A percentile compares a stretch with the other conserved stretches of the same genome.
Conservation (phyloP, 2,113 vertebrate species). For the Dissostichus mawsoni region DNA sequence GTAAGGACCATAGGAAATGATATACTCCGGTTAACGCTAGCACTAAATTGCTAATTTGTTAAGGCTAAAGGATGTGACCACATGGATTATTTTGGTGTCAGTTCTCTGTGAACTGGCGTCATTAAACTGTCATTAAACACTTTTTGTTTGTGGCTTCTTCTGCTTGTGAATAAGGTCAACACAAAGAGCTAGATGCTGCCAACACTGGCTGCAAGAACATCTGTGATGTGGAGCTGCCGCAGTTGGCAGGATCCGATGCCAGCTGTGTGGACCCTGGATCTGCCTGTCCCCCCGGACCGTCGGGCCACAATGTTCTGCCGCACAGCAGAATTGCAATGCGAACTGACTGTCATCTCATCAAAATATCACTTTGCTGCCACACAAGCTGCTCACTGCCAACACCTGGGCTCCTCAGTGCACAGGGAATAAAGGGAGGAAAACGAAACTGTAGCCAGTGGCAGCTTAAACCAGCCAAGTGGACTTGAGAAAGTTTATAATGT, state of each 20-base stretch:
- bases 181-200: conserved; percentile 57
- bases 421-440: conserved; percentile 52
- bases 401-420: conserved; percentile 72
- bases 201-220: conserved; percentile 70
- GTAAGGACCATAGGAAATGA: background rate
- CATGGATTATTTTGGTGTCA: conserved; percentile 1
- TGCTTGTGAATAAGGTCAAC: conserved; percentile 68
- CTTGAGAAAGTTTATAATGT: conserved; percentile 50
- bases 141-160: conserved; percentile 39
- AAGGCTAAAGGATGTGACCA: background rate
- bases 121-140: background rate
- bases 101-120: background rate
- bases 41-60: background rate
- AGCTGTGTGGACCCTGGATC: conserved; percentile 75
- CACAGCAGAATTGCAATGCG: conserved; percentile 55
- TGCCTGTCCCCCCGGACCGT: conserved; percentile 57
- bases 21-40: background rate
- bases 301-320: conserved; percentile 55
- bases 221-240: conserved; percentile 71
- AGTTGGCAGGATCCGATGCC: conserved; percentile 63
- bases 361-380: conserved; percentile 71
- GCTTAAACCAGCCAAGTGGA: conserved; percentile 43
- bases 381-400: conserved; percentile 71
- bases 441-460: conserved; percentile 43
- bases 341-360: conserved; percentile 76